Percentiles rank a stretch among this genome's conserved stretches.
Evolutionary conservation across 1,140 invertebrate species (phyloP).

Genomic region (Dendroctonus valens): DNA sequence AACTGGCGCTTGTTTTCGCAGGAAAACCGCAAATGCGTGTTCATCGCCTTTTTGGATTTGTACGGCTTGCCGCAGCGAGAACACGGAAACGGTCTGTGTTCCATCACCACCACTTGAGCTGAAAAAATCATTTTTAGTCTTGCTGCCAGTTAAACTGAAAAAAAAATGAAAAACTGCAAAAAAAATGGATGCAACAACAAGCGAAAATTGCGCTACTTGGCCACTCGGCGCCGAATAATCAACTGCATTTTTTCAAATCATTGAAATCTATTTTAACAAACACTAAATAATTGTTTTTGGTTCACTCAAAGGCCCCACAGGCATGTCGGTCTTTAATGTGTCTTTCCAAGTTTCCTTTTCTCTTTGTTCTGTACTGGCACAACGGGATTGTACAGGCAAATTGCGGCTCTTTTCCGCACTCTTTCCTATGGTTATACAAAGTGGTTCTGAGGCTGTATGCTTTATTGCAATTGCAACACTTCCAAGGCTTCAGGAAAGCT

Average conservation of each 20-base stretch:
- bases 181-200: not conserved
- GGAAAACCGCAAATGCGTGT: constrained; percentile 41
- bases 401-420: constrained; percentile 60
- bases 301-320: not conserved
- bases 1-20: constrained; percentile 50
- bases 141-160: not conserved
- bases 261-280: not conserved
- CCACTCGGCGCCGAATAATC: not conserved
- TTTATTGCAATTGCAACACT: constrained; percentile 59
- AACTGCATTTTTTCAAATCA: not conserved
- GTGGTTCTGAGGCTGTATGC: constrained; percentile 57
- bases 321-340: constrained; percentile 13
- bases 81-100: constrained; percentile 31
- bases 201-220: not conserved
- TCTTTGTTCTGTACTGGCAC: constrained; percentile 48
- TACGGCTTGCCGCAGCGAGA: constrained; percentile 42
- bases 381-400: constrained; percentile 53
- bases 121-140: not conserved
- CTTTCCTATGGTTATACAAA: constrained; percentile 61
- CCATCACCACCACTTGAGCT: not conserved
- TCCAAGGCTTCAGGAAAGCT: constrained; percentile 16
- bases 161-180: not conserved
- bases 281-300: not conserved
- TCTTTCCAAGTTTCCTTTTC: constrained; percentile 37
- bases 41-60: constrained; percentile 42